Conservation (phyloP, 2,797 vertebrate species). For the Tachyglossus aculeatus region DNA sequence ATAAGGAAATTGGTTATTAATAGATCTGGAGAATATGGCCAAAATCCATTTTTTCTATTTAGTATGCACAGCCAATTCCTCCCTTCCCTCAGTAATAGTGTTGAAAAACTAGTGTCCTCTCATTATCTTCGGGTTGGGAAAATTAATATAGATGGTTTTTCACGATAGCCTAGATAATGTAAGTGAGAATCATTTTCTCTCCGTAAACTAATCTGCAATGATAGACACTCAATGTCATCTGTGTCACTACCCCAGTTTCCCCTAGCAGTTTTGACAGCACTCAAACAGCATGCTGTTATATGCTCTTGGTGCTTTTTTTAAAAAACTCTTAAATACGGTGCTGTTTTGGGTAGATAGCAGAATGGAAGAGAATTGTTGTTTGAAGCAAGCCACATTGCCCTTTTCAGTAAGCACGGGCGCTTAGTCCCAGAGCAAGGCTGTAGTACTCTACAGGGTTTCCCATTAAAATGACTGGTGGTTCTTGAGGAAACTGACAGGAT, state of each 20-base stretch:
- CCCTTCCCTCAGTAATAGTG: conserved; percentile 21
- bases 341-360: neutral
- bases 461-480: conserved; percentile 14
- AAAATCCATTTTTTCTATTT: conserved; percentile 41
- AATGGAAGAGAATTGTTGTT: neutral
- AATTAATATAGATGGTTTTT: conserved; percentile 18
- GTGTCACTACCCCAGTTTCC: conserved; percentile 19
- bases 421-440: neutral
- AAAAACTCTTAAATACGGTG: neutral
- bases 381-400: neutral
- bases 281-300: neutral
- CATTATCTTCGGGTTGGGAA: conserved; percentile 25
- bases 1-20: conserved; percentile 14
- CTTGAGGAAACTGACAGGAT: conserved; percentile 17
- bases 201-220: neutral
- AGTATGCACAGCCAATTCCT: conserved; percentile 36
- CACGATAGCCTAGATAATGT: conserved; percentile 15
- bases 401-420: conserved; percentile 11
- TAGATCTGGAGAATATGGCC: conserved; percentile 22
- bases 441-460: neutral
- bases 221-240: conserved; percentile 1
- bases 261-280: conserved; percentile 12
- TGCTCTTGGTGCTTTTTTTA: neutral
- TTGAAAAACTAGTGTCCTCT: conserved; percentile 45
- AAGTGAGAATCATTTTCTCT: conserved; percentile 18